These are phyloP conservation scores for Psophia crepitans DNA, from an alignment of 2,113 vertebrate species.

Conservation along the genomic window DNA sequence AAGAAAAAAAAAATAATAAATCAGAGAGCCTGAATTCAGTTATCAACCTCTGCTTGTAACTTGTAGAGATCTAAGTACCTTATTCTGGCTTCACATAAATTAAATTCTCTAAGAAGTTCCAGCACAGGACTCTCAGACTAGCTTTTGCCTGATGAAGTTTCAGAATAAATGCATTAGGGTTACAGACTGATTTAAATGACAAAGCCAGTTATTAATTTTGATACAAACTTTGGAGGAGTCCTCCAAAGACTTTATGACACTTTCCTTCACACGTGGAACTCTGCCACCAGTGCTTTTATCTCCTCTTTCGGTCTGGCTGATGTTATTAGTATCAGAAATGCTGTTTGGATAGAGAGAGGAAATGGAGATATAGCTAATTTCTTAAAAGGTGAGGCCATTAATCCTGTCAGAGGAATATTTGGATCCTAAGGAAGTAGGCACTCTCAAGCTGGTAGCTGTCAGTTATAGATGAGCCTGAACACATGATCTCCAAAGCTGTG, in stretches of 20 bases:
- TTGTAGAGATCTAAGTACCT: background rate
- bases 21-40: background rate
- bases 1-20: background rate
- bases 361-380: conserved; percentile 55
- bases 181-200: background rate
- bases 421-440: background rate
- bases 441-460: background rate
- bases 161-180: background rate
- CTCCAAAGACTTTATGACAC: conserved; percentile 59
- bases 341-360: conserved; percentile 55
- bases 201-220: conserved; percentile 32
- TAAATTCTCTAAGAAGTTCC: background rate
- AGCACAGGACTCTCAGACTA: background rate
- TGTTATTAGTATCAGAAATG: conserved; percentile 47
- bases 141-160: background rate
- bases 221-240: background rate
- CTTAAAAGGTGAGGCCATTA: conserved; percentile 50
- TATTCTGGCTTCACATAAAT: background rate
- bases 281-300: conserved; percentile 69
- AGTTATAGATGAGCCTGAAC: background rate
- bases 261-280: conserved; percentile 46
- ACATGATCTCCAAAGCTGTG: background rate
- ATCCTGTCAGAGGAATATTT: conserved; percentile 1
- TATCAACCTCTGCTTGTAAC: background rate
- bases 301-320: conserved; percentile 36